Evolutionary conservation across 1,140 invertebrate species (phyloP), one percentile per base, ranked within the genome.

Genomic region (Caenorhabditis latens): DNA sequence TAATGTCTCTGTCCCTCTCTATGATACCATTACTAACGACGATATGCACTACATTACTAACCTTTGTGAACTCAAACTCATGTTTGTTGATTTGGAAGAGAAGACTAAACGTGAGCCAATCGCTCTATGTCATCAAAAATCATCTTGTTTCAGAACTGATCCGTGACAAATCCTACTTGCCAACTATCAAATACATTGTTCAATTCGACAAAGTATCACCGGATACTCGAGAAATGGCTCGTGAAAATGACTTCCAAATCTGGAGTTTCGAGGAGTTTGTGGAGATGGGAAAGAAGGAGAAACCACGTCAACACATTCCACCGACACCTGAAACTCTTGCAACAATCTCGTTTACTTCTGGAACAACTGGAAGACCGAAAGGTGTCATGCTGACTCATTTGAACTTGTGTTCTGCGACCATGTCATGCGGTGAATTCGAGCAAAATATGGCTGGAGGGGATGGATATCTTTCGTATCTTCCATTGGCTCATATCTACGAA

Each of bases 401-500:
- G 83, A 93, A 93, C 90, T 91, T 94, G 9, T 95, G 98, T 83
- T 95, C 96, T 3, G 95, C 95, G 50, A 53, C 91, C 5, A 95
- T 96, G 5, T 95, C 95, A 7, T 95, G 97, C 85, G 95, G 95
- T 92, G 95, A 86, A 46, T 83, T 86, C 16, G 83, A 87, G 11
- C 21, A 87, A 4, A 8, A 11, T 40, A 5, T 16, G 2, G 50
- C 46, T 19, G 83, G 57, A 53, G 43, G 48, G 11, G 87, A 50
- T 90, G 91, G 53, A 46, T 85, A 21, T 89, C 95, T 99, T 40
- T 98, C 97, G 67, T 99, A 98, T 93, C 94, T 99, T 88, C 97
- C 97, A 1, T 93, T 98, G 89, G 97, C 97, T 65, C 97, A 99
- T 92, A 97, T 98, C 96, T 95, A 98, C 89, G 93, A 93, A 86